A percentile compares a stretch with the other conserved stretches of the same genome.
Conservation (phyloP, 2,797 vertebrate species). For the Diceros bicornis region DNA sequence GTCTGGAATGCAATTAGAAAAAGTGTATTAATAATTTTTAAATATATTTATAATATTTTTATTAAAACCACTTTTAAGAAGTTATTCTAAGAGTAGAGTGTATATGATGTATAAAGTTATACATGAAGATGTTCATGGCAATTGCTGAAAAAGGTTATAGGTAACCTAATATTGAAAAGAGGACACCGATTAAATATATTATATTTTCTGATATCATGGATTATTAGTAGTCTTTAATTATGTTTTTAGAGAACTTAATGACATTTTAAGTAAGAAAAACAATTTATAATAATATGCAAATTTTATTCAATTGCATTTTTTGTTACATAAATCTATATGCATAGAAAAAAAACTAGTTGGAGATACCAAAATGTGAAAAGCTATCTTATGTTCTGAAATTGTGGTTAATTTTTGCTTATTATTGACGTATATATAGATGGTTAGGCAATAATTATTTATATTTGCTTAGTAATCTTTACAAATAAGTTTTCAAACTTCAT, state of each 20-base stretch:
- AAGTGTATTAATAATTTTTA: background rate
- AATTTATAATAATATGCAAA: background rate
- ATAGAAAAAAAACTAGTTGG: background rate
- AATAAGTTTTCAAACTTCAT: background rate
- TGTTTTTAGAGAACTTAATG: constrained; percentile 24
- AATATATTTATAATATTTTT: constrained; percentile 37
- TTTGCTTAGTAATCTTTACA: background rate
- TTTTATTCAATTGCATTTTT: background rate
- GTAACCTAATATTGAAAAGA: constrained; percentile 3
- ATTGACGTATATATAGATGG: background rate
- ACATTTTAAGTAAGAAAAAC: background rate
- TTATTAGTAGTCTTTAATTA: background rate
- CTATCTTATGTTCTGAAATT: background rate
- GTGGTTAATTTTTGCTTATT: background rate
- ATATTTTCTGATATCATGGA: background rate
- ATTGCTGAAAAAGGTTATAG: background rate
- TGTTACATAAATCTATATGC: background rate
- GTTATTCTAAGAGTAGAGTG: background rate
- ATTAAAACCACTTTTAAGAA: background rate
- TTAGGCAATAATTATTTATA: background rate
- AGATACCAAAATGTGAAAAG: background rate
- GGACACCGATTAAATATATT: background rate
- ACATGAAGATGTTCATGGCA: background rate
- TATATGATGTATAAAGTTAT: background rate
- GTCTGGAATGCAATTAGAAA: constrained; percentile 32